Evolutionary conservation across 2,888 invertebrate genomes (phyloP).

Genomic region (Listrodromus nycthemerus): DNA sequence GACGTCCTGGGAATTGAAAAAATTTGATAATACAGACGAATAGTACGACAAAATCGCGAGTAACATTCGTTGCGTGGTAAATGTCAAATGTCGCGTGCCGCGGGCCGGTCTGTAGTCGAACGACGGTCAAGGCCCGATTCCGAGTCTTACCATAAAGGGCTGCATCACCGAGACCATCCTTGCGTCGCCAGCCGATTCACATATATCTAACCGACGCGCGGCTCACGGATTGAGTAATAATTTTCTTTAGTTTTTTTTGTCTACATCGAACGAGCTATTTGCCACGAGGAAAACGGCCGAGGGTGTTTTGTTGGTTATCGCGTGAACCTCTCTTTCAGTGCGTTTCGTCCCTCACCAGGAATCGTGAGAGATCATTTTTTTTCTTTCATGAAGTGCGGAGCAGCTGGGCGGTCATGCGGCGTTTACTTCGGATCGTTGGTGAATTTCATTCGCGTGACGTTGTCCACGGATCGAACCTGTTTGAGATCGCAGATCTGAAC

Average conservation of each 20-base stretch:
- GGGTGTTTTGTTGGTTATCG: constrained; percentile 70
- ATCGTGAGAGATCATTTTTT: constrained; percentile 25
- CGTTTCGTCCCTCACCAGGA: constrained; percentile 35
- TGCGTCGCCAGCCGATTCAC: constrained; percentile 67
- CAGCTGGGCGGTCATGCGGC: no score
- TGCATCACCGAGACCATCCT: constrained; percentile 84
- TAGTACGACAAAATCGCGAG: constrained; percentile 1
- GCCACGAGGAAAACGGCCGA: constrained; percentile 50
- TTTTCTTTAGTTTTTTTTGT: constrained; percentile 14
- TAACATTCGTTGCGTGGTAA: constrained; percentile 59
- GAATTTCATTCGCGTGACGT: no score
- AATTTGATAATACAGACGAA: constrained; percentile 2
- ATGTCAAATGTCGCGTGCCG: constrained; percentile 46
- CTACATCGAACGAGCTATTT: constrained; percentile 44
- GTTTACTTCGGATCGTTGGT: no score
- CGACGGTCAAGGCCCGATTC: constrained; percentile 5
- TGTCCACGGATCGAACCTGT: no score
- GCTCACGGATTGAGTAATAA: constrained; percentile 53
- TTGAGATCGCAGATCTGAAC: no score
- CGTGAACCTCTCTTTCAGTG: constrained; percentile 59
- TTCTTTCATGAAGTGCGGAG: no score
- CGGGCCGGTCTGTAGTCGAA: constrained; percentile 63
- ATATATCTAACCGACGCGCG: constrained; percentile 68
- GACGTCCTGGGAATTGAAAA: constrained; percentile 88
- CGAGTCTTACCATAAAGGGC: constrained; percentile 84